Base-by-base conservation (phyloP, 2,888 invertebrate genomes). In the Pristionchus arcanus region DNA sequence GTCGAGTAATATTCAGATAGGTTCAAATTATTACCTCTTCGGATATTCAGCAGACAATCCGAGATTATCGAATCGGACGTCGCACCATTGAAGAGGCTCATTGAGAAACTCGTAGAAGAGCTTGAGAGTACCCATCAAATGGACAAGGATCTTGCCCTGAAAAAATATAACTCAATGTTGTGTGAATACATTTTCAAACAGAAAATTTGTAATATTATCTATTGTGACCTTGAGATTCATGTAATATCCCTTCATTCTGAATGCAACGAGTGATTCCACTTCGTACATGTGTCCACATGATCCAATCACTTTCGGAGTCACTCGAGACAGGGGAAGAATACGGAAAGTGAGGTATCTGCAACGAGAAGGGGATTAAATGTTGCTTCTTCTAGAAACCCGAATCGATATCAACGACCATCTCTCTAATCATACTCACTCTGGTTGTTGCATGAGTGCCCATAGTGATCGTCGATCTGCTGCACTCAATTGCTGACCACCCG, bases 231-330 rank as follows among this genome's bases (percentile, higher is more conserved):
- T 95, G 71, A 95, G 90, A 90, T 94, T 94, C 91, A 94, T 93
- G 91, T 95, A 95, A 89, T 95, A 95, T 90, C 94, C 93, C 90
- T 95, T 94, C 94, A 95, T 94, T 71, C 92, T 90, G 90, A 95
- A 95, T 28, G 94, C 92, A 49, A 94, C 92, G 34, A 95, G 93
- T 63, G 95, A 95, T 90, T 96, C 95, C 55, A 95, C 95, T 63
- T 95, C 94, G 93, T 96, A 96, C 91, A 95, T 94, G 89, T 96
- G 95, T 7, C 96, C 96, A 93, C 96, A 96, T 2, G 95, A 95
- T 74, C 96, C 96, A 68, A 94, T 91, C 34, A 94, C 92, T 89
- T 94, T 94, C 5, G 95, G 94, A 42, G 94, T 94, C 66, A 95
- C 94, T 66, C 95, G 86, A 21, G 95, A 93, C 59, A 94, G 87